Conservation (phyloP, 92 coral and sea anemone genomes). For the Galaxea fascicularis region DNA sequence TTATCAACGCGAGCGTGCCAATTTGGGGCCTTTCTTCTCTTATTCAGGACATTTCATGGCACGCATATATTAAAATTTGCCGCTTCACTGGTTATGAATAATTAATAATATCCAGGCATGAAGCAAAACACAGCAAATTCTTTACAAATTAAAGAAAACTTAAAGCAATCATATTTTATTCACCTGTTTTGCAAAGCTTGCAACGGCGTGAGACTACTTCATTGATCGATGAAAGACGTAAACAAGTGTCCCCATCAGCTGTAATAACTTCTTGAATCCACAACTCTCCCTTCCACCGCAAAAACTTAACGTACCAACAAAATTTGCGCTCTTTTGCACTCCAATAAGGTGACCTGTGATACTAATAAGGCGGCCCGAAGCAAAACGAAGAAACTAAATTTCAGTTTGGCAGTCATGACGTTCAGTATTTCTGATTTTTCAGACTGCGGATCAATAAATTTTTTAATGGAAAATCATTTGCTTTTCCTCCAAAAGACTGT, state of each 20-base stretch:
- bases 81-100: no score
- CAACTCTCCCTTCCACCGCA: background rate
- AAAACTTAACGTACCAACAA: background rate
- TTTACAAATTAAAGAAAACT: no score
- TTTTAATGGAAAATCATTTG: background rate
- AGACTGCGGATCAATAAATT: background rate
- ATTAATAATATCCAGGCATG: no score
- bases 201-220: no score
- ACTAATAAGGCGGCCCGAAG: no score
- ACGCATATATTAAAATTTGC: no score
- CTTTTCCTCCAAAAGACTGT: background rate
- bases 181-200: no score
- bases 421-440: background rate
- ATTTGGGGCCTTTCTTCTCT: no score
- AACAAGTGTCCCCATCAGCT: slow-evolving; percentile 1
- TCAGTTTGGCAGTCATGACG: background rate
- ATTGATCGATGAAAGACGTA: background rate
- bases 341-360: slow-evolving; percentile 9
- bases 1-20: no score
- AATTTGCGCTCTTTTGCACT: background rate
- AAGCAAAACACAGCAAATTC: no score
- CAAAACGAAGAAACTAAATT: slow-evolving; percentile 4
- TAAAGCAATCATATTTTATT: no score
- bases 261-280: slow-evolving; percentile 7
- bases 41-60: no score